Conservation (phyloP, 92 coral and sea anemone species). For the Epizoanthus ramosus region DNA sequence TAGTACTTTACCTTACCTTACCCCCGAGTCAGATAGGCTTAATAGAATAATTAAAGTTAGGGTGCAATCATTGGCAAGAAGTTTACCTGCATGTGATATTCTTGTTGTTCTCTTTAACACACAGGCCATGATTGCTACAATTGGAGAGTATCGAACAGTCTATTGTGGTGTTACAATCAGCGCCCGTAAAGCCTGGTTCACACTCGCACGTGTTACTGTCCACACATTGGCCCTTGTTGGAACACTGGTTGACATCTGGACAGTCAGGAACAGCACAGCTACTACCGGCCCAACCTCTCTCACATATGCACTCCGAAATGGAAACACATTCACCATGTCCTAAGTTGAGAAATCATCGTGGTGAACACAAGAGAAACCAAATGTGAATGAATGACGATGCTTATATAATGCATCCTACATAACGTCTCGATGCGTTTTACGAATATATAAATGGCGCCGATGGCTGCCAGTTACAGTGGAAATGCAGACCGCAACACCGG, state of each 20-base stretch:
- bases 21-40: no score
- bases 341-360: not conserved
- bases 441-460: no score
- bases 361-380: no score
- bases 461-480: no score
- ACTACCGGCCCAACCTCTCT: conserved; percentile 46
- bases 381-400: no score
- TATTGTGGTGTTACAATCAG: conserved; percentile 43
- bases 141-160: conserved; percentile 55
- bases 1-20: no score
- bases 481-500: no score
- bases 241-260: conserved; percentile 42
- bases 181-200: conserved; percentile 47
- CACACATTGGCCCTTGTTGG: conserved; percentile 55
- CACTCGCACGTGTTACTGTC: conserved; percentile 56
- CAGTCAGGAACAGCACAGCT: conserved; percentile 59
- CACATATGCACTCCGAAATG: conserved; percentile 32
- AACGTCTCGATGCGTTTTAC: no score
- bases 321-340: conserved; percentile 42
- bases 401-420: no score
- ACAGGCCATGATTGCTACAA: conserved; percentile 60
- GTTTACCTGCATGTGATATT: conserved; percentile 48
- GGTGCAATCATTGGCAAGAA: no score
- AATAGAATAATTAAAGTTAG: no score
- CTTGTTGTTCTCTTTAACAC: conserved; percentile 22